phyloP scores from a whole-genome alignment of 2,888 invertebrate species.

The Campoplex nolae region DNA sequence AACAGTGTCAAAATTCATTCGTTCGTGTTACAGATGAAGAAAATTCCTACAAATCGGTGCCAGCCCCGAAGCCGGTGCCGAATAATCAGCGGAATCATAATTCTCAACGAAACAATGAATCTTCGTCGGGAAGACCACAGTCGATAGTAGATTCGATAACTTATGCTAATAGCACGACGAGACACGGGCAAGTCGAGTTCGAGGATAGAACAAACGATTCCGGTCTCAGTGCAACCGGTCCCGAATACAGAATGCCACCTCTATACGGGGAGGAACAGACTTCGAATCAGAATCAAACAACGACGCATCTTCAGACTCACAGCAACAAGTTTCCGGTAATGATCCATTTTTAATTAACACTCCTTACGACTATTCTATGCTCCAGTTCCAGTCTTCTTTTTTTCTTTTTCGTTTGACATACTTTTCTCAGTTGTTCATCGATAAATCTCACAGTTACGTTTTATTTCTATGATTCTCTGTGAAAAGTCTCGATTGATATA shows the following conservation, averaged over 20 bases:
- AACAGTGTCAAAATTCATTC: neutral
- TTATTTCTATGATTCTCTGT: no score
- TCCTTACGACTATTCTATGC: no score
- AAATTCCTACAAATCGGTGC: constrained; percentile 87
- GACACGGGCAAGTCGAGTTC: constrained; percentile 65
- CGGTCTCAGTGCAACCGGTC: constrained; percentile 65
- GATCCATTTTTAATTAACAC: neutral
- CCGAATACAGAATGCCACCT: constrained; percentile 83
- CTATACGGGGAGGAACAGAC: constrained; percentile 83
- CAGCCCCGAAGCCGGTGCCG: constrained; percentile 87
- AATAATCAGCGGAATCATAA: constrained; percentile 74
- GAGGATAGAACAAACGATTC: constrained; percentile 62
- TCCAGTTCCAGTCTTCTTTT: no score
- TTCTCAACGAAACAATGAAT: constrained; percentile 58
- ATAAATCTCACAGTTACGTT: no score
- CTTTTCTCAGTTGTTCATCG: no score
- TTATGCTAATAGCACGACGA: constrained; percentile 43
- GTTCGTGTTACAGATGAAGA: constrained; percentile 85
- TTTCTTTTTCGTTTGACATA: neutral
- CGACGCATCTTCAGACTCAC: constrained; percentile 88
- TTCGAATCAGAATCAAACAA: constrained; percentile 84
- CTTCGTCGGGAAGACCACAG: constrained; percentile 30
- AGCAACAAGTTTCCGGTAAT: constrained; percentile 92
- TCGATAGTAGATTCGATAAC: constrained; percentile 56
- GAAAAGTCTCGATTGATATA: no score